Base-by-base conservation (phyloP, 1,140 invertebrate species). In the Metopolophium dirhodum region DNA sequence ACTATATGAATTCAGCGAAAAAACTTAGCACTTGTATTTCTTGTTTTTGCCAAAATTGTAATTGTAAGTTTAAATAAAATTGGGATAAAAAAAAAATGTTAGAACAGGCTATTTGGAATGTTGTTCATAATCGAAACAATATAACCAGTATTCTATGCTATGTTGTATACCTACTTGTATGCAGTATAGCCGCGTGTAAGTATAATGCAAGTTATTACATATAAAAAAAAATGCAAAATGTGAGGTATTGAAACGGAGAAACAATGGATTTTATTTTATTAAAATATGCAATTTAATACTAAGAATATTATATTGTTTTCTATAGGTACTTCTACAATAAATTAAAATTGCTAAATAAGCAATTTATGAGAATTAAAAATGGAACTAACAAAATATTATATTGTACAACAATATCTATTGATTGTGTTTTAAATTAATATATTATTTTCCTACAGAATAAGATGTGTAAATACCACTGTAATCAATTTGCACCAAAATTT, bases 81-180 rank as follows among this genome's bases (percentile, higher is more conserved):
- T 54, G 3, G 23, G 20, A 26, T 26, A 54, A 51, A 54, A 89
- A 37, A 37, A 89, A 89, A 37, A 35, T 47, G 18, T 54, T 88
- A 35, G 20, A 51, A 89, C 87, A 54, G n/a, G 49, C 49, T 51
- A 37, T 23, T 37, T 7, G 57, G 57, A 91, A 77, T 91, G 57
- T 77, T 77, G 57, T 90, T 61, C 41, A 30, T 45, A 68, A n/a
- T 45, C 26, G 90, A 91, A 91, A 68, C 37, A 91, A 91, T 91
- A 77, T 91, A 91, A 91, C 90, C 90, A 91, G 90, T 91, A 91
- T 91, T 91, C 20, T 91, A n/a, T 47, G 37, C 14, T 77, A 35
- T 77, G 61, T 20, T n/a, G 61, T 35, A 35, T 77, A 77, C 6
- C n/a, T 18, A 77, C 22, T 89, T 89, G 8, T 89, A 77, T 77